Conservation (phyloP, 1,140 invertebrate species). For the Drosophila malerkotliana region DNA sequence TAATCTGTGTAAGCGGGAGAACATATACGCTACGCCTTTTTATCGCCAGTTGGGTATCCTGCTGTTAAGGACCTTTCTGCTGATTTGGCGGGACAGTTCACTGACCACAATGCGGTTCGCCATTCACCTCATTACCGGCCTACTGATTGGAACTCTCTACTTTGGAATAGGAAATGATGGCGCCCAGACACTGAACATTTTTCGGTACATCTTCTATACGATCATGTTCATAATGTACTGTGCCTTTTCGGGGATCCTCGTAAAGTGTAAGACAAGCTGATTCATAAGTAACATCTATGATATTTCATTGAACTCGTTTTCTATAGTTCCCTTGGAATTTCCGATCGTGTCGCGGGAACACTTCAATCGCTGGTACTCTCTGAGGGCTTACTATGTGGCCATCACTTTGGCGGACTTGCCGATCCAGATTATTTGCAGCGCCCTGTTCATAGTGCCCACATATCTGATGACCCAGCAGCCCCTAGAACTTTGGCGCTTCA, state of each 20-base stretch:
- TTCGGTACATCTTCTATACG: conserved; percentile 91
- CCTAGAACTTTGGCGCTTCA: conserved; percentile 88
- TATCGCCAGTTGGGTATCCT: conserved; percentile 88
- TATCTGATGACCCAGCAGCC: conserved; percentile 94
- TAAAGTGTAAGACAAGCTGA: conserved; percentile 90
- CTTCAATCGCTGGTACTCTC: conserved; percentile 97
- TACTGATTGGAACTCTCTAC: conserved; percentile 92
- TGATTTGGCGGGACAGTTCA: conserved; percentile 84
- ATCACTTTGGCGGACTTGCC: conserved; percentile 93
- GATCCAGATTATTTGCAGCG: conserved; percentile 91
- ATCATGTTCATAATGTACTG: conserved; percentile 95
- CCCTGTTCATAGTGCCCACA: conserved; percentile 90
- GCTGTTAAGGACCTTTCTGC: conserved; percentile 87
- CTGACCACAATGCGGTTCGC: conserved; percentile 90
- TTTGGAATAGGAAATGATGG: conserved; percentile 92
- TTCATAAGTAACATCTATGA: conserved; percentile 2
- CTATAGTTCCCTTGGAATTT: conserved; percentile 93
- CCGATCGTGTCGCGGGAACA: conserved; percentile 93
- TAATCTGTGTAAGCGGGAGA: conserved; percentile 72
- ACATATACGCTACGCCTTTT: conserved; percentile 86
- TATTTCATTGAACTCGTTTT: neutral
- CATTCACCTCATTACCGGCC: conserved; percentile 90
- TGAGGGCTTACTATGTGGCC: conserved; percentile 94
- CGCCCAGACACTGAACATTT: conserved; percentile 89
- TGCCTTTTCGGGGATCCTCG: conserved; percentile 93